Evolutionary conservation across 1,140 invertebrate species (phyloP), one percentile per base, ranked within the genome.

Genomic region (Centruroides sculpturatus): DNA sequence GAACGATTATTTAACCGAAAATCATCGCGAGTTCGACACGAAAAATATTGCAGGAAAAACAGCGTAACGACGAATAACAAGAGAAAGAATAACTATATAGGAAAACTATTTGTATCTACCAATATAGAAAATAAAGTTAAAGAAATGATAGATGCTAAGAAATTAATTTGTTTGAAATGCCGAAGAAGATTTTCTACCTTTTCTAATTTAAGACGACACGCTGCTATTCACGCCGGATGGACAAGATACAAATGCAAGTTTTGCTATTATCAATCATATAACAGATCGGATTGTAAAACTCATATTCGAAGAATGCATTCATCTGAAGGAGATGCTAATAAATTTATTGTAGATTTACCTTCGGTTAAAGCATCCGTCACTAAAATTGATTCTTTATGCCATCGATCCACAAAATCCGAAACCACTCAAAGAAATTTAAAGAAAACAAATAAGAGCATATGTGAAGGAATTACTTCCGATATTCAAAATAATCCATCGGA

Each of bases 201-300:
- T 46, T 73, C 71, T 11, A 74, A 74, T 65, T 62, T 76, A 12
- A 66, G 73, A 4, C 68, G 72, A 8, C 75, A 76, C 65, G 70
- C 70, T 34, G 72, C 75, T 8, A 66, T 70, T 12, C 75, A 76
- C 61, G 66, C 76, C 48, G 74, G 73, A 9, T 75, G 73, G 73
- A 69, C 69, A 10, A 64, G 75, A 5, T 76, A 69, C 60, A 72
- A 73, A 57, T 76, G 75, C 60, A 73, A 72, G 36, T 55, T 72
- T 34, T 76, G 75, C 64, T 59, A 66, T 7, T 75, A 71, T 62
- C 69, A 69, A 35, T 66, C 70, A 48, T 76, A 72, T 59, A 73
- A 73, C 57, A 66, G 69, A 59, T 75, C 73, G 3, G 69, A 74
- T 47, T 71, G 69, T 59, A 68, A 66, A 53, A 66, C 61, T 11